Evolutionary conservation across 2,888 invertebrate genomes (phyloP).

Genomic region (Globia sparganii): DNA sequence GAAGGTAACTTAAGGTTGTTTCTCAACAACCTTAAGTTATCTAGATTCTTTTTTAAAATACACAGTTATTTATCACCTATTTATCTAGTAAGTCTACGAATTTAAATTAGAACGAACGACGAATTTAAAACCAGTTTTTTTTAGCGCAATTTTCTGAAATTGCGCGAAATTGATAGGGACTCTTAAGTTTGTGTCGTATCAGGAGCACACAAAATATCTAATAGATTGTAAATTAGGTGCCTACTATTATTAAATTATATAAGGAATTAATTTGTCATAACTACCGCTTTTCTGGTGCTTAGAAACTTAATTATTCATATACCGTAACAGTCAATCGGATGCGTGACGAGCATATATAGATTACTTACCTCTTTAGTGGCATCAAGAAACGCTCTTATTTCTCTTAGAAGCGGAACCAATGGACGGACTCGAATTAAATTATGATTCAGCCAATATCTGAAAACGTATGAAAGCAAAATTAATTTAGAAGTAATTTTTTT

Average conservation of each 20-base stretch:
- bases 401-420: slow-evolving; percentile 91
- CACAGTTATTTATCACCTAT: too few relatives aligned
- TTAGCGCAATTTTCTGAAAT: too few relatives aligned
- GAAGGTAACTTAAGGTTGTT: too few relatives aligned
- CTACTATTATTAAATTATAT: neutral
- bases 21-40: too few relatives aligned
- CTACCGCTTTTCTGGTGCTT: neutral
- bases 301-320: neutral
- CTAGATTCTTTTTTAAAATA: too few relatives aligned
- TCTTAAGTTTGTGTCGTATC: neutral
- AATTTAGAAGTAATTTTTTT: neutral
- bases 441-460: slow-evolving; percentile 94
- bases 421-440: slow-evolving; percentile 93
- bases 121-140: too few relatives aligned
- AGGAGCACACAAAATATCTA: neutral
- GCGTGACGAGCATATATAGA: neutral
- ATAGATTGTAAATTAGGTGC: neutral
- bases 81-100: too few relatives aligned
- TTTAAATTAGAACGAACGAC: too few relatives aligned
- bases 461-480: slow-evolving; percentile 61
- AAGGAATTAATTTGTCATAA: neutral
- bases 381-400: slow-evolving; percentile 93
- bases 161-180: too few relatives aligned
- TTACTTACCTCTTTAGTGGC: slow-evolving; percentile 91
- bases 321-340: neutral